These are phyloP conservation scores for Rhinogobio ventralis DNA, from an alignment of 2,797 vertebrate genomes.

Conservation along the genomic window DNA sequence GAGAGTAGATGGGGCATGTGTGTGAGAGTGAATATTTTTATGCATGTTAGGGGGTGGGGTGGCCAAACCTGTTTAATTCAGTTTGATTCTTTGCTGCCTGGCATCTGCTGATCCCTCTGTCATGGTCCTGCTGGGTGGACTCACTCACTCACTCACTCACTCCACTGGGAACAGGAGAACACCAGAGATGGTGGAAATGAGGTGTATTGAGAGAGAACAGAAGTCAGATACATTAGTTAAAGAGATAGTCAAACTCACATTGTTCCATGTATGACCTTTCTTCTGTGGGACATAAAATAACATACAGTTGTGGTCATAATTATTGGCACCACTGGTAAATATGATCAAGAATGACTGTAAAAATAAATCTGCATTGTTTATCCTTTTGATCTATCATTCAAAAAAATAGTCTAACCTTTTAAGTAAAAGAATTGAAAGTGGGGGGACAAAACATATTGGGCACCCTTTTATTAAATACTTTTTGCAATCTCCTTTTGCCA, in stretches of 20 bases:
- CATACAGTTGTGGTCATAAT: too few relatives aligned
- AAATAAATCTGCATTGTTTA: too few relatives aligned
- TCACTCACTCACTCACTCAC: not conserved
- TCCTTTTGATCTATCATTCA: too few relatives aligned
- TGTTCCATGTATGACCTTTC: not conserved
- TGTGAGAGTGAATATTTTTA: constrained; percentile 22
- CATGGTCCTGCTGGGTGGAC: constrained; percentile 27
- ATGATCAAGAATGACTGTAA: too few relatives aligned
- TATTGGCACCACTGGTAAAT: too few relatives aligned
- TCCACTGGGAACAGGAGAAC: constrained; percentile 11
- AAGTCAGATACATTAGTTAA: not conserved
- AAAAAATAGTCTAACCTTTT: too few relatives aligned
- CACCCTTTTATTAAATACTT: too few relatives aligned
- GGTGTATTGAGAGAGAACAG: not conserved
- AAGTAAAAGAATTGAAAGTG: too few relatives aligned
- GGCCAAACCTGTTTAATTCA: constrained; percentile 56
- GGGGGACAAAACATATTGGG: too few relatives aligned
- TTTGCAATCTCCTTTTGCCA: too few relatives aligned
- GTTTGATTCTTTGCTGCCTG: constrained; percentile 50
- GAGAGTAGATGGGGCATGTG: constrained; percentile 28
- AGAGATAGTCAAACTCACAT: not conserved
- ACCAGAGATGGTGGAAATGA: not conserved
- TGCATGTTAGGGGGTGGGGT: constrained; percentile 12
- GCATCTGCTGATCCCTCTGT: constrained; percentile 59
- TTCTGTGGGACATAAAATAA: not conserved